Conservation (phyloP, 2,113 vertebrate species). For the Nycticryphes semicollaris region DNA sequence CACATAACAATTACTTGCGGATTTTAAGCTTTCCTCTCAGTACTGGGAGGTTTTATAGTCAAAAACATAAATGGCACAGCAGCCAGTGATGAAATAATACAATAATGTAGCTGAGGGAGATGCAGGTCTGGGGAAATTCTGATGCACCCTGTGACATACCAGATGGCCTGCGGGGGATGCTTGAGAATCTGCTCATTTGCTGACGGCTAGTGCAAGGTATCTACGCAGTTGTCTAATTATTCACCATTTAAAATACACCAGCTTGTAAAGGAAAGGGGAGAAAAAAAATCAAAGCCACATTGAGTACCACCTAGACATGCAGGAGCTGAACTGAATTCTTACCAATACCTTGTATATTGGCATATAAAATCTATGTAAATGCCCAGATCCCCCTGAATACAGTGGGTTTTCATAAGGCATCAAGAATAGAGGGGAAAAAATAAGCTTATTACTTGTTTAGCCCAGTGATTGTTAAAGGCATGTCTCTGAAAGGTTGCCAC, state of each 20-base stretch:
- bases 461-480: neutral
- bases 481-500: neutral
- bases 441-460: neutral
- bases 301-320: neutral
- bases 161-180: neutral
- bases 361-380: rapidly evolving
- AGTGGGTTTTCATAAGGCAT: rapidly evolving
- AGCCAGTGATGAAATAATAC: neutral
- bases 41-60: neutral
- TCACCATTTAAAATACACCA: rapidly evolving
- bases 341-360: rapidly evolving
- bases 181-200: neutral
- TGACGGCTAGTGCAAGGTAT: rapidly evolving
- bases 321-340: neutral
- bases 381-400: neutral
- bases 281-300: rapidly evolving
- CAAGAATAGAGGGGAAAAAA: neutral
- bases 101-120: neutral
- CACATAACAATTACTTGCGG: neutral
- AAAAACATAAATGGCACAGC: neutral
- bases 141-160: neutral
- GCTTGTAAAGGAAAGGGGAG: neutral
- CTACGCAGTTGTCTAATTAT: neutral
- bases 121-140: neutral
- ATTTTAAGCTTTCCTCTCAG: neutral